A percentile compares a stretch with the other conserved stretches of the same genome.
Evolutionary conservation across 2,797 vertebrate species (phyloP).

Genomic region (Enoplosus armatus): DNA sequence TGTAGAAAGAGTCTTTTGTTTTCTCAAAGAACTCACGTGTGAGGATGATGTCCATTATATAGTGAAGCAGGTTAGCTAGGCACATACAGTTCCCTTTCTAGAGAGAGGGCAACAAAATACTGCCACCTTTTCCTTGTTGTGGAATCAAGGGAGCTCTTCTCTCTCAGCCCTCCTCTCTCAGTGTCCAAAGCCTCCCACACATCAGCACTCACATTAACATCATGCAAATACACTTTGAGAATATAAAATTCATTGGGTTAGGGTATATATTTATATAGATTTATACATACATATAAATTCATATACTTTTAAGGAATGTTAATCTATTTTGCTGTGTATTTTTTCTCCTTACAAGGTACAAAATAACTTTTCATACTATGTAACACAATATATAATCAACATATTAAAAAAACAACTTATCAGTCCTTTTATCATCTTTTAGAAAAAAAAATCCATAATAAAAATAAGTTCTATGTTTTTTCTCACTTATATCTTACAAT

Average conservation of each 20-base stretch:
- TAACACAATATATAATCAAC: slow-evolving; percentile 91
- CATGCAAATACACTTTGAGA: slow-evolving; percentile 83
- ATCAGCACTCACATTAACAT: slow-evolving; percentile 77
- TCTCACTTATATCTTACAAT: slow-evolving; percentile 98
- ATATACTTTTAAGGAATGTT: slow-evolving; percentile 93
- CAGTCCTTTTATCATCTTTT: slow-evolving; percentile 83
- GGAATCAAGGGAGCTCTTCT: slow-evolving; percentile 39
- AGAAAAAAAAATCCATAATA: slow-evolving; percentile 95
- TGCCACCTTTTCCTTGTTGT: slow-evolving; percentile 45
- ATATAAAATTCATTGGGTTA: slow-evolving; percentile 85
- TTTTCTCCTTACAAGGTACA: slow-evolving; percentile 83
- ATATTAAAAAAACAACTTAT: slow-evolving; percentile 84
- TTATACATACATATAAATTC: slow-evolving; percentile 87
- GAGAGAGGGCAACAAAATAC: slow-evolving; percentile 45
- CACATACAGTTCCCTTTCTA: slow-evolving; percentile 69
- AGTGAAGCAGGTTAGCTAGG: slow-evolving; percentile 72
- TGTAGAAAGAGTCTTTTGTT: slow-evolving; percentile 71
- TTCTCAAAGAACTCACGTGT: slow-evolving; percentile 59
- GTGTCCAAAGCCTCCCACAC: slow-evolving; percentile 76
- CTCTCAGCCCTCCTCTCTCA: slow-evolving; percentile 48
- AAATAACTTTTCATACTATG: slow-evolving; percentile 94
- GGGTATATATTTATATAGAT: slow-evolving; percentile 88
- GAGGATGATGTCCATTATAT: slow-evolving; percentile 75
- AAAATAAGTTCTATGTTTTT: slow-evolving; percentile 99
- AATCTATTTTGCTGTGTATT: slow-evolving; percentile 86